These are phyloP conservation scores for Drosophila elegans DNA, from an alignment of 1,140 invertebrate genomes.

Conservation along the genomic window DNA sequence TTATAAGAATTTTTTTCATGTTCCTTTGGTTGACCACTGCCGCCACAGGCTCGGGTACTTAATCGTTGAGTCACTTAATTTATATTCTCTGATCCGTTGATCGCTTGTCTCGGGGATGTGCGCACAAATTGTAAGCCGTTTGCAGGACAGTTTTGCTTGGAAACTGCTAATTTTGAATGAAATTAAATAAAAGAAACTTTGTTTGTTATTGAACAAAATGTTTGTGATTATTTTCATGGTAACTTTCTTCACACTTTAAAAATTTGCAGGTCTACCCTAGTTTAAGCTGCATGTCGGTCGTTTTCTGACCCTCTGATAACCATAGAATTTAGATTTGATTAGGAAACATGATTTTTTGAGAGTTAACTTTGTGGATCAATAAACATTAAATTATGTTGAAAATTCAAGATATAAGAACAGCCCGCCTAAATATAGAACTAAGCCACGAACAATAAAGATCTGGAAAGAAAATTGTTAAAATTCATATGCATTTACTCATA, in stretches of 20 bases:
- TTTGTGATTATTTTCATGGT: not conserved
- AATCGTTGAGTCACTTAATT: slow-evolving; percentile 30
- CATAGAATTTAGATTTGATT: too few relatives aligned
- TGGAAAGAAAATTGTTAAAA: too few relatives aligned
- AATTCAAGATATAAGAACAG: too few relatives aligned
- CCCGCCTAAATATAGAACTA: too few relatives aligned
- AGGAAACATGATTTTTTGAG: too few relatives aligned
- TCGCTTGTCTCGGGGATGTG: slow-evolving; percentile 15
- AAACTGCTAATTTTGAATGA: slow-evolving; percentile 40
- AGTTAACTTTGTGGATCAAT: too few relatives aligned
- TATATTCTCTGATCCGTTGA: slow-evolving; percentile 10
- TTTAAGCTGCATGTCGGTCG: not conserved
- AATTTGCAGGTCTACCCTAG: not conserved
- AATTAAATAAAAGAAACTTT: slow-evolving; percentile 59
- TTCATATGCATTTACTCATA: too few relatives aligned
- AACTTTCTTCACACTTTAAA: not conserved
- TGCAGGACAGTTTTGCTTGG: slow-evolving; percentile 29
- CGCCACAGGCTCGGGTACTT: slow-evolving; percentile 44
- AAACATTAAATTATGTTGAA: too few relatives aligned
- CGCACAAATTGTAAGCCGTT: slow-evolving; percentile 41
- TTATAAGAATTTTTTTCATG: slow-evolving; percentile 32
- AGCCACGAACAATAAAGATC: too few relatives aligned
- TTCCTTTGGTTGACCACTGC: slow-evolving; percentile 52
- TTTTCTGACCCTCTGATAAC: too few relatives aligned
- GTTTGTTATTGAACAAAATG: slow-evolving; percentile 63